Percentiles rank a stretch among this genome's conserved stretches.
Conservation (phyloP, 2,797 vertebrate genomes). For the Florisuga fusca region DNA sequence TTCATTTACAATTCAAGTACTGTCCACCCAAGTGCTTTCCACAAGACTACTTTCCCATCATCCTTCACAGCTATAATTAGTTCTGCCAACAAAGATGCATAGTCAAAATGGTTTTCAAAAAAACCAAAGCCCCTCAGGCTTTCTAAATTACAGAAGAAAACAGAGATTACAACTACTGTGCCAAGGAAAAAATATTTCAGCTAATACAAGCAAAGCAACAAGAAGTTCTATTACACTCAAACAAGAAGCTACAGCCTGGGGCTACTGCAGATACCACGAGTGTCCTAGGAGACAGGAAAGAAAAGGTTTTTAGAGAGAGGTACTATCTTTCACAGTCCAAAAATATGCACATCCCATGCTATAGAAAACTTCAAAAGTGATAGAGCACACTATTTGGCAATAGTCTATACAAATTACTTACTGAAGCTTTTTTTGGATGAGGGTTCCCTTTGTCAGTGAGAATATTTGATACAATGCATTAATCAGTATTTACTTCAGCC, state of each 20-base stretch:
- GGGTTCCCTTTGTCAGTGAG: neutral
- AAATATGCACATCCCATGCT: neutral
- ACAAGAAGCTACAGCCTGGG: neutral
- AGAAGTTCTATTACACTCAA: neutral
- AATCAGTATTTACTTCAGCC: neutral
- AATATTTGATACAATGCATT: neutral
- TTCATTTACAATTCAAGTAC: constrained; percentile 23
- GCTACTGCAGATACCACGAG: neutral
- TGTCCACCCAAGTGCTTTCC: constrained; percentile 39
- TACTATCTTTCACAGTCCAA: neutral
- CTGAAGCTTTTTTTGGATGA: neutral
- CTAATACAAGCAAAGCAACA: neutral
- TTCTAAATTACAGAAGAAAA: neutral
- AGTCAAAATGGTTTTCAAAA: neutral
- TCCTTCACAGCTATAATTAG: neutral
- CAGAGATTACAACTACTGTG: neutral
- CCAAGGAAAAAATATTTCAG: rapidly evolving
- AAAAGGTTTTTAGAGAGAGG: neutral
- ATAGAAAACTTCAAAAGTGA: neutral
- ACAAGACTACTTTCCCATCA: constrained; percentile 24
- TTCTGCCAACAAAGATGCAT: neutral
- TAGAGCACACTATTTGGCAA: neutral
- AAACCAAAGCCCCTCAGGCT: neutral
- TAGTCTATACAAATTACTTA: neutral
- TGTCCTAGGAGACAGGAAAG: neutral